Evolutionary conservation across 30 jellyfish, hydroid and myxozoan species (phyloP), one percentile per base, ranked within the genome.

Genomic region (Pelagia noctiluca): DNA sequence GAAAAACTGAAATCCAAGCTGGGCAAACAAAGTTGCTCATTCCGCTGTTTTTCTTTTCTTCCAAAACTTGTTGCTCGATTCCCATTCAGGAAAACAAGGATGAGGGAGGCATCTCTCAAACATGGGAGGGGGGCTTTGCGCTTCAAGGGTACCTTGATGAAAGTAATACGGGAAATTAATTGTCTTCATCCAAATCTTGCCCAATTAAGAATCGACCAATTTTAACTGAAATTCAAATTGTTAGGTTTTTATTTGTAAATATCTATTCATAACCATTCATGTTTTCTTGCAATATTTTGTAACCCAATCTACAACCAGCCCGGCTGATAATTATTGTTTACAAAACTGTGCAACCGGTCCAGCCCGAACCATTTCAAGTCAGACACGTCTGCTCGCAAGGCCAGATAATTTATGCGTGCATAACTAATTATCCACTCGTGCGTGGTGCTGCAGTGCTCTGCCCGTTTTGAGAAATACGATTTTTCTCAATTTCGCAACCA

Each of bases 341-440:
- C 11, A 60, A 60, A n/a, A n/a, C 57, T 8, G 16, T 5, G 12
- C 8, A 42, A 5, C 12, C 57, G 57, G 57, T 42, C 8, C 57
- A 16, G 57, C 16, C 57, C 57, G 16, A 16, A 42, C 57, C 57
- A 5, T 52, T 52, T 21, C 54, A 63, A 28, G 78, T 12, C 75
- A 53, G 92, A 82, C 92, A 82, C 92, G 92, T 81, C 91, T 70
- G 49, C 16, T 37, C 50, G 67, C 22, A 3, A 3, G 16, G 26
- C 26, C 23, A 52, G 26, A 2, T 82, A 82, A 82, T 68, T 50
- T 82, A 82, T 82, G 92, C 78, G 63, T 24, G 92, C 86, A 68
- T 68, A 36, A 1, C 32, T 68, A 46, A 68, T 31, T 82, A 65
- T 68, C 74, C 77, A 82, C 64, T 53, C 74, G 92, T 82, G 86